Evolutionary conservation across 1,140 invertebrate genomes (phyloP), one percentile per base, ranked within the genome.

Genomic region (Luehdorfia chinensis): DNA sequence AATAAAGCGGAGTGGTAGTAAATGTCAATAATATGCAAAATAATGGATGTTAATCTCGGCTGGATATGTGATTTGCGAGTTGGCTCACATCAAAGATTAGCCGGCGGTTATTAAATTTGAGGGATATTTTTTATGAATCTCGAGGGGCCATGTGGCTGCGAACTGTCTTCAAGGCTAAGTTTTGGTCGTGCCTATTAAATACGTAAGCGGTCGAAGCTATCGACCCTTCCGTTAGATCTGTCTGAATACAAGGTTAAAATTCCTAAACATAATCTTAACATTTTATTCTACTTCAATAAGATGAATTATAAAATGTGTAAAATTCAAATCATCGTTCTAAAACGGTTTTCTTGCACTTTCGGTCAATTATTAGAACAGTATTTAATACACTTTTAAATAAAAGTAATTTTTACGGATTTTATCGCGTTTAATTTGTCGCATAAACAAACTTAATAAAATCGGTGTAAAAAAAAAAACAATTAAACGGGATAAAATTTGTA

Each of bases 21-120:
- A 85, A 85, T 69, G 81, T 84, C 81, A 84, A 78, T 81, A 85
- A 81, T 80, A 85, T 84, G 79, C 74, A 81, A 85, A 85, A 84
- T 80, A 83, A 84, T 84, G 79, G 74, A 76, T 78, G 74, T 75
- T 83, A 79, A 81, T 81, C 77, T 79, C 37, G 59, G 44, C 34
- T 66, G 66, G 67, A 64, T 71, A 63, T 79, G 74, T 85, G 76
- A 81, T 83, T 83, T 79, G 76, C 75, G 74, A 75, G 61, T 59
- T 59, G 48, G 55, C 55, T 43, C 36, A 66, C 73, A 62, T 83
- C 76, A 83, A 83, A 81, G 70, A 75, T 81, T 71, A 71, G 64
- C 72, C 73, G 75, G 63, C 55, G 55, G 54, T 66, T 66, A 49
- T 64, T 50, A 59, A 63, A 46, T 64, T 55, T 50, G 53, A 56